Conservation (phyloP, 2,888 invertebrate genomes). For the Neoaliturus tenellus region DNA sequence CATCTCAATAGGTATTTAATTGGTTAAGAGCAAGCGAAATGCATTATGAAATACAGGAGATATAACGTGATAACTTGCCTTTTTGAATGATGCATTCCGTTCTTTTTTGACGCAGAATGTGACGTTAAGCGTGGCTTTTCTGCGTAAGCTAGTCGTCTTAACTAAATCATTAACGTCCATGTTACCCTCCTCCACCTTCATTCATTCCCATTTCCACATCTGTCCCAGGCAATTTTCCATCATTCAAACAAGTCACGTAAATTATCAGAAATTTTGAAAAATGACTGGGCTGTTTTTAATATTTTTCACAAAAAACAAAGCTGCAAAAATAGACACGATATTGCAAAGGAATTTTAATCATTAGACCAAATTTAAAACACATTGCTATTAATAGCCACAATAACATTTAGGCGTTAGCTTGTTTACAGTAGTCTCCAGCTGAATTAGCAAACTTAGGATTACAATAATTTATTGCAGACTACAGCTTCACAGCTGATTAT, state of each 20-base stretch:
- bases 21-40: background rate
- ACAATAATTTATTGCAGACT: slow-evolving; percentile 8
- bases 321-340: background rate
- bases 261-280: background rate
- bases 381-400: background rate
- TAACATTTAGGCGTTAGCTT: background rate
- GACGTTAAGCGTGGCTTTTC: slow-evolving; percentile 67
- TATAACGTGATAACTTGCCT: slow-evolving; percentile 68
- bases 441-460: background rate
- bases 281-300: background rate
- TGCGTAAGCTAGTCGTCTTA: slow-evolving; percentile 63
- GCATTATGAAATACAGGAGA: background rate
- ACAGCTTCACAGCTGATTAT: background rate
- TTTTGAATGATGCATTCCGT: slow-evolving; percentile 73
- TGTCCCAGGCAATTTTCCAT: slow-evolving; percentile 46
- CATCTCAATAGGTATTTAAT: background rate
- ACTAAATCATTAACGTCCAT: slow-evolving; percentile 57
- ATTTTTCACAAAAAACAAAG: background rate
- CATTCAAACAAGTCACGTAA: slow-evolving; percentile 39
- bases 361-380: background rate
- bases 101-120: slow-evolving; percentile 73
- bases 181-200: slow-evolving; percentile 47
- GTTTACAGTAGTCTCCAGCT: slow-evolving; percentile 24
- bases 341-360: background rate
- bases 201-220: slow-evolving; percentile 47